Base-by-base conservation (phyloP, 2,888 invertebrate species). In the Lamellibrachia columna region DNA sequence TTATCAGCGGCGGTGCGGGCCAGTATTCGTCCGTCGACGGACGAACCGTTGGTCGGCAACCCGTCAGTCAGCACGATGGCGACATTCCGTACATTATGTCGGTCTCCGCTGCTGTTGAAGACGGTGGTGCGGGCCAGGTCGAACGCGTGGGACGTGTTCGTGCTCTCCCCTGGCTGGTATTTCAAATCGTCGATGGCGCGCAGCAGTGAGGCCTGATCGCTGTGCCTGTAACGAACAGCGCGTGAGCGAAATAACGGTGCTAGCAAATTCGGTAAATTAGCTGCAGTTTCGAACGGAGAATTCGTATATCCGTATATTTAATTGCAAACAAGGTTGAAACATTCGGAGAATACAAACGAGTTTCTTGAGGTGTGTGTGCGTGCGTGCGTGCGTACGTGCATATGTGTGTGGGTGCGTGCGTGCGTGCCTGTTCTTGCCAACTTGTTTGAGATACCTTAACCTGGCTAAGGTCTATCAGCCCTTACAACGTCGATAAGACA, bases 21-120 rank as follows among this genome's bases (percentile, higher is more conserved):
- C 90, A 90, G 40, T 22, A 22, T 53, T 11, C 40, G 28, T 9
- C 91, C 91, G 22, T 58, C 52, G 40, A 28, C 91, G 58, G 15
- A n/a, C 91, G 53, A 7, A 7, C 2, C 9, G n/a, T 52, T 53
- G 11, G 93, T 58, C 11, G 93, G 92, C 53, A 53, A 8, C 9
- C 93, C 93, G 53, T 93, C 93, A 9, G 93, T 93, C 4, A 93
- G 15, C 28, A 93, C n/a, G 28, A 93, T 90, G 90, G 55, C 93
- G 8, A 93, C 92, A 53, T 93, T 93, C n/a, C 22, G 75, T 15
- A 93, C 90, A 22, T 53, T 53, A 52, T n/a, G 52, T 2, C 93
- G 91, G 90, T 93, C 93, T 15, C 92, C 92, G 11, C 7, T 60
- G 52, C 40, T 52, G 22, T 28, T 22, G 90, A 92, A 93, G n/a